Percentiles rank a stretch among this genome's conserved stretches.
These are phyloP conservation scores for Sebastes oblongus DNA, from an alignment of 2,797 vertebrate species.

Conservation along the genomic window DNA sequence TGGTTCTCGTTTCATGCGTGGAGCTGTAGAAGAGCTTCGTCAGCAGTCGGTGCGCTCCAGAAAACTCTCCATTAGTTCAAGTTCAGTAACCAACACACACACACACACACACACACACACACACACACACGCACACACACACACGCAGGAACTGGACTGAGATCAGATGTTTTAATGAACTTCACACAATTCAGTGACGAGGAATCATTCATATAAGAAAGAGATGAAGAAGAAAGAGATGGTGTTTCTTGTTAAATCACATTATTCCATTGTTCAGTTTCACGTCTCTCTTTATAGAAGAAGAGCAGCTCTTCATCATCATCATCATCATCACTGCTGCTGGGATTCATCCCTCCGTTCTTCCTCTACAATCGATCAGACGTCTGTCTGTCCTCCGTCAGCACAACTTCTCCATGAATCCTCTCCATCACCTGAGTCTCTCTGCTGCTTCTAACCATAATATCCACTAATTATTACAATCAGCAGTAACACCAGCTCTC, in stretches of 20 bases:
- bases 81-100: conserved; percentile 40
- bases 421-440: not conserved
- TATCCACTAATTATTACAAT: conserved; percentile 38
- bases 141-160: not conserved
- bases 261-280: not conserved
- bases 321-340: not conserved
- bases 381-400: not conserved
- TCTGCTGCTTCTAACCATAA: conserved; percentile 21
- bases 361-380: conserved; percentile 34
- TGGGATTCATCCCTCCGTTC: not conserved
- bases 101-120: too few relatives aligned
- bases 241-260: not conserved
- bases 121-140: too few relatives aligned
- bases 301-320: too few relatives aligned
- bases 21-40: conserved; percentile 11
- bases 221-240: not conserved
- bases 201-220: conserved; percentile 5
- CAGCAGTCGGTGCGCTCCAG: conserved; percentile 52
- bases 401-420: conserved; percentile 11
- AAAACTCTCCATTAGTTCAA: conserved; percentile 57
- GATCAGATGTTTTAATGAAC: conserved; percentile 5
- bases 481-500: not conserved
- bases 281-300: not conserved
- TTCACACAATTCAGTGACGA: conserved; percentile 6
- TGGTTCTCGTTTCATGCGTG: conserved; percentile 16